Evolutionary conservation across 2,888 invertebrate species (phyloP).

Genomic region (Acanthococcus lagerstroemiae): DNA sequence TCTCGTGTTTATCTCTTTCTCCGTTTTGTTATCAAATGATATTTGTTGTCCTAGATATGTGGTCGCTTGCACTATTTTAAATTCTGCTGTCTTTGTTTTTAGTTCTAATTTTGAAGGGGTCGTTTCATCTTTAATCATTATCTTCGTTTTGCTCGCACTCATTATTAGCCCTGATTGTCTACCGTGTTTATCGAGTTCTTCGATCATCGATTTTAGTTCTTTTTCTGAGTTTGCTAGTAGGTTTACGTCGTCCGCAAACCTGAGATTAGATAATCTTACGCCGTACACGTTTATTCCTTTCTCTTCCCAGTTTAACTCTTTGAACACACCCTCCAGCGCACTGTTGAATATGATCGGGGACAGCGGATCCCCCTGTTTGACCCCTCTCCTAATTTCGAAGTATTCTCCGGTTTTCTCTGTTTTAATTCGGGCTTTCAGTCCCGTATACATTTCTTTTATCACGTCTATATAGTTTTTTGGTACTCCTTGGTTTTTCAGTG

Average conservation of each 20-base stretch:
- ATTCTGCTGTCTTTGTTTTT: too few relatives aligned
- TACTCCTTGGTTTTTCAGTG: not conserved
- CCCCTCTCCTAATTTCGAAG: not conserved
- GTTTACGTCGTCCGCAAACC: slow-evolving; percentile 15
- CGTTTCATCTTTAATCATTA: not conserved
- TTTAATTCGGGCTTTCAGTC: not conserved
- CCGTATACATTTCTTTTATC: not conserved
- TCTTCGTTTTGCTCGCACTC: not conserved
- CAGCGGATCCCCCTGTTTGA: slow-evolving; percentile 13
- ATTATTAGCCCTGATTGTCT: not conserved
- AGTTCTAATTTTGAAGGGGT: too few relatives aligned
- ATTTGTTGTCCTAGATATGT: too few relatives aligned
- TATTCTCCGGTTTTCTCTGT: not conserved
- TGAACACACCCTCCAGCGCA: slow-evolving; percentile 5
- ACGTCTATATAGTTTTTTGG: not conserved
- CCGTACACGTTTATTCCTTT: slow-evolving; percentile 11
- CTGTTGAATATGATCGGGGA: slow-evolving; percentile 6
- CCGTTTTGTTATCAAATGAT: too few relatives aligned
- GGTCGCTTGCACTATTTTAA: too few relatives aligned
- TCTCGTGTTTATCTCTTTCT: too few relatives aligned
- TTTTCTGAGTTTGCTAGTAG: not conserved
- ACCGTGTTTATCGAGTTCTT: not conserved
- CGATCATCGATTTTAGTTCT: slow-evolving; percentile 10
- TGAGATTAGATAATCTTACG: slow-evolving; percentile 1
- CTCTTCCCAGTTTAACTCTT: not conserved